Conservation (phyloP, 2,113 vertebrate genomes). For the Recurvirostra avosetta region DNA sequence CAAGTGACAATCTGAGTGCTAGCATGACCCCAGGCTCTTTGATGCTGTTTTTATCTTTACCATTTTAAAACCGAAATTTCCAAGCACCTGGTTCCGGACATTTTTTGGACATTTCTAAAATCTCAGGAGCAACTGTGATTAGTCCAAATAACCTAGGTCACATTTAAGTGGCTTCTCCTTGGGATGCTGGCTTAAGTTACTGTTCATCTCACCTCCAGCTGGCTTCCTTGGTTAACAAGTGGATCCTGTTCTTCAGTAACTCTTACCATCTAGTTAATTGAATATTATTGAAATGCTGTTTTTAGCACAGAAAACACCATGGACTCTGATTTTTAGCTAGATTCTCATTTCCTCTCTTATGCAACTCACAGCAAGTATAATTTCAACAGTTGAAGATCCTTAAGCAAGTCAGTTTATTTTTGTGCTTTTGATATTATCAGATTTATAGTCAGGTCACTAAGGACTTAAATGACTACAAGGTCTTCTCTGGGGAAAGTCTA, state of each 20-base stretch:
- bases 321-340: conserved; percentile 54
- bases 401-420: conserved; percentile 54
- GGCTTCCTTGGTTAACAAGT: conserved; percentile 27
- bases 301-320: conserved; percentile 50
- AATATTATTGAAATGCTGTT: conserved; percentile 24
- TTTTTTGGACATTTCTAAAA: not conserved
- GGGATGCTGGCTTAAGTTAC: not conserved
- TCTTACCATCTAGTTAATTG: conserved; percentile 28
- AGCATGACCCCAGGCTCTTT: not conserved
- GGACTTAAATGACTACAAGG: conserved; percentile 47
- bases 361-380: conserved; percentile 48
- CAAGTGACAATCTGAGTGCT: not conserved
- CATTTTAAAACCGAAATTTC: not conserved
- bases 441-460: conserved; percentile 56
- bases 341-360: conserved; percentile 54
- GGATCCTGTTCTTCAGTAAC: conserved; percentile 38
- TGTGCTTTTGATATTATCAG: conserved; percentile 32
- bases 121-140: not conserved
- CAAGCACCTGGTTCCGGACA: not conserved
- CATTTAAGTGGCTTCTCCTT: not conserved
- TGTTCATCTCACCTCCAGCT: not conserved
- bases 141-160: not conserved
- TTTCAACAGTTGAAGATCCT: conserved; percentile 50
- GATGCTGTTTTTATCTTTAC: not conserved
- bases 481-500: conserved; percentile 41